Conservation (phyloP, 2,113 vertebrate genomes). For the Microcebus griseorufus region DNA sequence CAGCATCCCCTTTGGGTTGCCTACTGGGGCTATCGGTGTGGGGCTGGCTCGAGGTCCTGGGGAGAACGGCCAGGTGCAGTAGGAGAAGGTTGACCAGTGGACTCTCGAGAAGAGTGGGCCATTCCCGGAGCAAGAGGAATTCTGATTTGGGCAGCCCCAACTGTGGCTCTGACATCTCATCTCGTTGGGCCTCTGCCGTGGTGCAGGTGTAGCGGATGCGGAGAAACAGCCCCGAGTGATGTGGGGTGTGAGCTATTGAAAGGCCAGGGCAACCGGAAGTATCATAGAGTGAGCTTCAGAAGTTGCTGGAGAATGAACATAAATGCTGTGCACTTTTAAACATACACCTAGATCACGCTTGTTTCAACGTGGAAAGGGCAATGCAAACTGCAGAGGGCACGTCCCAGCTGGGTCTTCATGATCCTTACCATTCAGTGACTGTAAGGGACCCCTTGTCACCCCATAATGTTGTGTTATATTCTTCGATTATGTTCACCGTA, state of each 20-base stretch:
- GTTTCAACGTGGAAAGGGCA: neutral
- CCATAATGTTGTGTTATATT: accelerated
- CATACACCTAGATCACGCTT: too few relatives aligned
- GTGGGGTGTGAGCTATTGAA: accelerated
- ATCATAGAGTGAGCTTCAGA: neutral
- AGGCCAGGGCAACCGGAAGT: neutral
- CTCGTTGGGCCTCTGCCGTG: neutral
- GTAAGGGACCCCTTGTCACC: neutral
- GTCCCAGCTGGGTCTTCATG: neutral
- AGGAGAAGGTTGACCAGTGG: neutral
- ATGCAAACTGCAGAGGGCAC: accelerated
- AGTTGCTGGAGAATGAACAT: too few relatives aligned
- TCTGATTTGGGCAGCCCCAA: accelerated
- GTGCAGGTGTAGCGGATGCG: neutral
- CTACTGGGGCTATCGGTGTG: neutral
- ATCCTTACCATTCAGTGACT: accelerated
- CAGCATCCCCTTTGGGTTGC: neutral
- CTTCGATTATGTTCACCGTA: accelerated
- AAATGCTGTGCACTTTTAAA: neutral
- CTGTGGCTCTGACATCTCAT: neutral
- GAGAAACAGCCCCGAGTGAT: neutral
- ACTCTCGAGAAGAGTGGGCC: neutral
- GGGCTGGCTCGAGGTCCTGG: neutral
- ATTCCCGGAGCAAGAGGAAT: neutral
- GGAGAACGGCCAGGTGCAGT: too few relatives aligned